A percentile compares a stretch with the other conserved stretches of the same genome.
Evolutionary conservation across 2,113 vertebrate genomes (phyloP).

Genomic region (Pterocles orientalis): DNA sequence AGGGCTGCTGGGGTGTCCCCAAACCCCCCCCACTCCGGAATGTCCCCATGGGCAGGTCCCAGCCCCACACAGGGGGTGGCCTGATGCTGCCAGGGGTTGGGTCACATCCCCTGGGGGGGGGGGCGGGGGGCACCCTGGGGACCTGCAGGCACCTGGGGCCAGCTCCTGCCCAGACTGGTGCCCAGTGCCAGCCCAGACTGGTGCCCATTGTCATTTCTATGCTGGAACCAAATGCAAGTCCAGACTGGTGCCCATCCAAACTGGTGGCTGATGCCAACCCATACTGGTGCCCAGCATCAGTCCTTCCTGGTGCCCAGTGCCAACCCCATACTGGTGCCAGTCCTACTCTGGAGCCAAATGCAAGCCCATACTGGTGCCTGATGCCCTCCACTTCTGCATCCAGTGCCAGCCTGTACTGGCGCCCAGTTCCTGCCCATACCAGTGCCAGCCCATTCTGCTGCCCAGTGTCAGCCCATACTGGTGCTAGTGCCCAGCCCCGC

Average conservation of each 20-base stretch:
- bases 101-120: background rate
- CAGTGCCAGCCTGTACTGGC: background rate
- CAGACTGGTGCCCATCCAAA: background rate
- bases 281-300: background rate
- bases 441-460: too few relatives aligned
- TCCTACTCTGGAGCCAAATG: background rate
- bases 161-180: background rate
- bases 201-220: background rate
- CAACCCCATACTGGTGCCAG: background rate
- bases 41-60: background rate
- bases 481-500: background rate
- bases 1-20: background rate
- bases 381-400: background rate
- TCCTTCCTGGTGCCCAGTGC: background rate
- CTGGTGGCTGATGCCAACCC: too few relatives aligned
- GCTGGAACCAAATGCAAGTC: too few relatives aligned
- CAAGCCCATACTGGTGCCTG: background rate
- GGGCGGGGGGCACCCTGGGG: background rate
- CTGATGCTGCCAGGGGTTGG: background rate
- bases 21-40: accelerated
- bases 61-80: background rate
- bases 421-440: background rate
- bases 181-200: background rate
- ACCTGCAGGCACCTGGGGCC: background rate
- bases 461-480: background rate